Conservation (phyloP, 2,113 vertebrate species). For the Proteles cristata region DNA sequence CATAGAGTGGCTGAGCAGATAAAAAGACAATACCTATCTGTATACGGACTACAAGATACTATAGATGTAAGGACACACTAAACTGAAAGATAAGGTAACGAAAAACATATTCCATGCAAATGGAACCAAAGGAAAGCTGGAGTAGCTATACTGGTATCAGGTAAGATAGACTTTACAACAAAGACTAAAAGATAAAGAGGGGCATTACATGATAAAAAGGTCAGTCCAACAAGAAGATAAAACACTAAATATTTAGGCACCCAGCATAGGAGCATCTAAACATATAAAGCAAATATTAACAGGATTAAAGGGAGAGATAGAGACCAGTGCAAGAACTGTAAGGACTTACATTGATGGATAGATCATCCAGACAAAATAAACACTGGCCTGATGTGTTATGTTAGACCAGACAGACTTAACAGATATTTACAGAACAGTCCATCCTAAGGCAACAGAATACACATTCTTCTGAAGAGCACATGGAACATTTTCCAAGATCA, state of each 20-base stretch:
- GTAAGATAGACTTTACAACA: background rate
- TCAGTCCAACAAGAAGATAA: background rate
- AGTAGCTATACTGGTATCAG: background rate
- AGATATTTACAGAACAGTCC: background rate
- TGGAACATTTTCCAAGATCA: background rate
- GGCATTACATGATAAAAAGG: background rate
- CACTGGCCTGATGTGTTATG: background rate
- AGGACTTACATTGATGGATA: background rate
- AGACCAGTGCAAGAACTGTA: background rate
- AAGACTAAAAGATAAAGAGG: background rate
- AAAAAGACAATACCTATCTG: background rate
- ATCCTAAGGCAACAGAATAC: background rate
- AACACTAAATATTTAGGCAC: background rate
- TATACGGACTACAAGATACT: background rate
- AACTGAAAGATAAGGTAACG: background rate
- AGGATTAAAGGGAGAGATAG: background rate
- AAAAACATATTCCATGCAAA: background rate
- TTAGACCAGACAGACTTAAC: background rate
- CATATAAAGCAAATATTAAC: background rate
- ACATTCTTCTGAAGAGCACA: background rate
- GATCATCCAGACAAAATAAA: background rate
- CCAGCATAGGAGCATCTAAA: background rate
- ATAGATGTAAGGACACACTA: background rate
- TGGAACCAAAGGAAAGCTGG: background rate
- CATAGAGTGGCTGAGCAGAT: background rate